Conservation (phyloP, 2,888 invertebrate species). For the Incurvaria masculella region DNA sequence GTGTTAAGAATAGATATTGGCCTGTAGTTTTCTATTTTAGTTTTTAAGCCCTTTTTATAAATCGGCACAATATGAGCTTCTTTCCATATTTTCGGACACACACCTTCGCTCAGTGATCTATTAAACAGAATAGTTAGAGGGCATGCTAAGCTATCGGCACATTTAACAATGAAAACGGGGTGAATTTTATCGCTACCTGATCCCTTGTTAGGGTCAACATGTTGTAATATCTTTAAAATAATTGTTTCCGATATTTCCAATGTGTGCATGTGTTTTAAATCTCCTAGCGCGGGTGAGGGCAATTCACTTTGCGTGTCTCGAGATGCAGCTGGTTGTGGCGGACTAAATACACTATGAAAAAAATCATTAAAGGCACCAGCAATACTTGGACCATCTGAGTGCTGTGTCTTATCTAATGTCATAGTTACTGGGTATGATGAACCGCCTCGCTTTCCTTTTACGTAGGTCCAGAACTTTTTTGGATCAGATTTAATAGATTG, state of each 20-base stretch:
- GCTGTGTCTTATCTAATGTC: background rate
- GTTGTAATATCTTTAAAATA: background rate
- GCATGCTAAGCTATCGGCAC: too few relatives aligned
- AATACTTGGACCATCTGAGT: background rate
- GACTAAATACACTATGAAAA: background rate
- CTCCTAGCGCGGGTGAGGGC: background rate
- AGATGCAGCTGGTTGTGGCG: background rate
- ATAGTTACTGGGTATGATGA: background rate
- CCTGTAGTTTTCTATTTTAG: background rate
- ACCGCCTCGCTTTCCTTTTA: background rate
- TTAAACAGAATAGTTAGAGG: background rate
- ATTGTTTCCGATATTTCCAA: background rate
- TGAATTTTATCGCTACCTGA: background rate
- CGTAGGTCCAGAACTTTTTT: background rate
- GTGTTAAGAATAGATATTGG: background rate
- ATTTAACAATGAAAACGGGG: background rate
- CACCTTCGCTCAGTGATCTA: background rate
- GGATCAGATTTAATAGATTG: background rate
- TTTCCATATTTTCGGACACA: slow-evolving; percentile 1
- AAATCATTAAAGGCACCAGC: background rate
- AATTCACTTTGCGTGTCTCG: background rate
- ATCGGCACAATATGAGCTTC: background rate
- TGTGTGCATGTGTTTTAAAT: background rate
- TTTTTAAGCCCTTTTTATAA: slow-evolving; percentile 1
- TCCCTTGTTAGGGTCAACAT: background rate